These are phyloP conservation scores for Andrena marginata DNA, from an alignment of 2,888 invertebrate species.

Conservation along the genomic window DNA sequence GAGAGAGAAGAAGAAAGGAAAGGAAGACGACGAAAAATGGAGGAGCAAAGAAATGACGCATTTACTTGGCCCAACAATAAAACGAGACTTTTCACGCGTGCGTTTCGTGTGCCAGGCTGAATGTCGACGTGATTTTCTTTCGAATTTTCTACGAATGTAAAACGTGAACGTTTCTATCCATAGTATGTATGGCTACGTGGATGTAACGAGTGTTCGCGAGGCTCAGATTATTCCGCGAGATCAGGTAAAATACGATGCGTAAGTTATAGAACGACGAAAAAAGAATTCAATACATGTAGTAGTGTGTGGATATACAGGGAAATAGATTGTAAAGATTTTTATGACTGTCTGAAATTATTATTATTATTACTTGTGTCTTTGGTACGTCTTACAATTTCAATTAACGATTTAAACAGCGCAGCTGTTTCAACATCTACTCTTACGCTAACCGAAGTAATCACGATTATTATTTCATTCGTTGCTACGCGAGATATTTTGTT, in stretches of 20 bases:
- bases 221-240: slow-evolving; percentile 43
- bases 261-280: slow-evolving; percentile 57
- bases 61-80: slow-evolving; percentile 20
- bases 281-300: slow-evolving; percentile 64
- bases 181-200: slow-evolving; percentile 58
- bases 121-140: slow-evolving; percentile 33
- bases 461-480: slow-evolving; percentile 9
- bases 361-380: slow-evolving; percentile 37
- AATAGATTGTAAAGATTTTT: slow-evolving; percentile 70
- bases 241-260: slow-evolving; percentile 36
- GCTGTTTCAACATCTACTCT: slow-evolving; percentile 41
- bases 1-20: neutral
- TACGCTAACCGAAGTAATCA: slow-evolving; percentile 3
- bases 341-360: slow-evolving; percentile 64
- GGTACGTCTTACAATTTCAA: slow-evolving; percentile 40
- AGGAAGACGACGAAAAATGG: neutral
- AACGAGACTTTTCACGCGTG: slow-evolving; percentile 43
- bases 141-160: slow-evolving; percentile 30
- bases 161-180: slow-evolving; percentile 54
- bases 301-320: slow-evolving; percentile 71
- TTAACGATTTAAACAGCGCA: slow-evolving; percentile 36
- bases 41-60: slow-evolving; percentile 12
- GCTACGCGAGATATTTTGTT: slow-evolving; percentile 31
- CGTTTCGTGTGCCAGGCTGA: slow-evolving; percentile 31
- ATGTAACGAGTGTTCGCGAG: slow-evolving; percentile 44